A percentile compares a stretch with the other conserved stretches of the same genome.
Evolutionary conservation across 1,140 invertebrate genomes (phyloP).

Genomic region (Coenobita brevimanus): DNA sequence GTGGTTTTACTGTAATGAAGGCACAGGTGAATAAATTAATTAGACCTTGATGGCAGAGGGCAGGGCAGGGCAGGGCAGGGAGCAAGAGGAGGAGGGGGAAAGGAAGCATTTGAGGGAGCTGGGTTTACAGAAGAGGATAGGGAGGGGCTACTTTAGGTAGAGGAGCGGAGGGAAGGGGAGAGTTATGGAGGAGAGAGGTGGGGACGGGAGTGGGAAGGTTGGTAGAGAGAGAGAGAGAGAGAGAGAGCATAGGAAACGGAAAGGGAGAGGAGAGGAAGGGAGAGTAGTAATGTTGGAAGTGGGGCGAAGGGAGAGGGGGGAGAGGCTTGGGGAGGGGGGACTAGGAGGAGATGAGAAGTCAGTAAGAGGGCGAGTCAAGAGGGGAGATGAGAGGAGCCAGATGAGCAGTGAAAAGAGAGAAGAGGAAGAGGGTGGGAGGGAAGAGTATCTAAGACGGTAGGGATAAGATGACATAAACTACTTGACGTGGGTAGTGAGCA

Average conservation of each 20-base stretch:
- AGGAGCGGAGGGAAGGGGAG: neutral
- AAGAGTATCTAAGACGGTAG: neutral
- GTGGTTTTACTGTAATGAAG: constrained; percentile 63
- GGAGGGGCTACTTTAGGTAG: neutral
- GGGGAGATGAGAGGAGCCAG: neutral
- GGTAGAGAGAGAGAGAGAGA: neutral
- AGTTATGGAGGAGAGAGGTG: neutral
- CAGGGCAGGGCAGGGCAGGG: neutral
- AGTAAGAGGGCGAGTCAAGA: neutral
- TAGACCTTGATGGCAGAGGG: constrained; percentile 20
- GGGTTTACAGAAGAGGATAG: no score
- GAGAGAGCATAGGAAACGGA: neutral
- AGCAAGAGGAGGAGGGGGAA: neutral
- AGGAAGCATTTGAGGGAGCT: neutral
- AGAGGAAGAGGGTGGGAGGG: neutral
- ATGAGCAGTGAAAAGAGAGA: neutral
- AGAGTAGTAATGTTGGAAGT: neutral
- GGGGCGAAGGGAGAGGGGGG: neutral
- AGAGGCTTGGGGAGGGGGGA: neutral
- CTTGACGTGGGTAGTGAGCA: no score
- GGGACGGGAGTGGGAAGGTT: neutral
- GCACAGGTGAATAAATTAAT: constrained; percentile 65
- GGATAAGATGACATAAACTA: constrained; percentile 14
- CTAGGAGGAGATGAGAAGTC: neutral
- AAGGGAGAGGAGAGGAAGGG: neutral